A percentile compares a stretch with the other conserved stretches of the same genome.
phyloP scores from a whole-genome alignment of 2,888 invertebrate species.

The Lasioglossum villosulum region DNA sequence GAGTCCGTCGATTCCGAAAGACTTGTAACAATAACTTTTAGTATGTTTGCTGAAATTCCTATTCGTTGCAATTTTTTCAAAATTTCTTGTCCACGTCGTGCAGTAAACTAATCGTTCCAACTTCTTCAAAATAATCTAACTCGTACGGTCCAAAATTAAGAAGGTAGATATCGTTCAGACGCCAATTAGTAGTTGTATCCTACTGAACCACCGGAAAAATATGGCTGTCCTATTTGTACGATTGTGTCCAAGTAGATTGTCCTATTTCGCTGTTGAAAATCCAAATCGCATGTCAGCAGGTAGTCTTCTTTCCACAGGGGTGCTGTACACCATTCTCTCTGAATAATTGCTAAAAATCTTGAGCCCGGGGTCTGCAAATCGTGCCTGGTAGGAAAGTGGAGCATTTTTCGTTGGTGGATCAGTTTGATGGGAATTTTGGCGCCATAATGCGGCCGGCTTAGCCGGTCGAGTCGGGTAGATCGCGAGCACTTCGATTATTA shows the following conservation, averaged over 20 bases:
- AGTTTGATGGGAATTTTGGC: not conserved
- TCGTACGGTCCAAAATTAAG: too few relatives aligned
- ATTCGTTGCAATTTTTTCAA: too few relatives aligned
- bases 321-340: not conserved
- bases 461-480: constrained; percentile 19
- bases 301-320: not conserved
- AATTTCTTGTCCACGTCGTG: too few relatives aligned
- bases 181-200: not conserved
- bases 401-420: not conserved
- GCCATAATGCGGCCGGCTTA: not conserved
- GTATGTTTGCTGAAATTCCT: too few relatives aligned
- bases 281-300: not conserved
- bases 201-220: too few relatives aligned
- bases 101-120: too few relatives aligned
- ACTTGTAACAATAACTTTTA: too few relatives aligned
- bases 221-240: too few relatives aligned
- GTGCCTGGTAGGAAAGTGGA: not conserved
- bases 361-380: not conserved
- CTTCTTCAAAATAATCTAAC: too few relatives aligned
- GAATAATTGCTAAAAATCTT: not conserved
- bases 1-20: too few relatives aligned
- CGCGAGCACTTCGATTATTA: constrained; percentile 59
- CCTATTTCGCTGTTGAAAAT: not conserved
- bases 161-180: not conserved
- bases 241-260: not conserved